Conservation (phyloP, 2,113 vertebrate genomes). For the Leptobrachium ailaonicum region DNA sequence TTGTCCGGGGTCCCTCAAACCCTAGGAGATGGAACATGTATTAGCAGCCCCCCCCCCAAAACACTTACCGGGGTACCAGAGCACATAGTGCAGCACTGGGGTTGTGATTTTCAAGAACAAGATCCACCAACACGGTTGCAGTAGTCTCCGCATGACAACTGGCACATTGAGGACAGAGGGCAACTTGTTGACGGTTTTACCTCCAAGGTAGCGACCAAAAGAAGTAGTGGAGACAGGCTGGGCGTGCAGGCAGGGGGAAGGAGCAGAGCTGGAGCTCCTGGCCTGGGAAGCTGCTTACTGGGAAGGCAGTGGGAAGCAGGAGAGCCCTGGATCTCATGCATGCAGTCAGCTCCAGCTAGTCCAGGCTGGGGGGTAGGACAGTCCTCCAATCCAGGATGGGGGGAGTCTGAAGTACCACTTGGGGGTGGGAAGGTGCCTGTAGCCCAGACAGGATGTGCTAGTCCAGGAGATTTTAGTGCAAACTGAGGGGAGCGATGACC, state of each 20-base stretch:
- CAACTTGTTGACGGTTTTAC: constrained; percentile 73
- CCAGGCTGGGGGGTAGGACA: constrained; percentile 23
- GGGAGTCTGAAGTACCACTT: neutral
- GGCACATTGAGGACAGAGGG: constrained; percentile 76
- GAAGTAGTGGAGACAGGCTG: constrained; percentile 18
- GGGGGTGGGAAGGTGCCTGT: neutral
- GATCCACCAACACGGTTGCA: constrained; percentile 92
- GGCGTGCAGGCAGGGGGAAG: neutral
- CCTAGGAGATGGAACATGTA: too few species aligned
- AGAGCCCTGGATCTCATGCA: constrained; percentile 61
- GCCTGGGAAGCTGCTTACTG: constrained; percentile 55
- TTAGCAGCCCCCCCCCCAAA: neutral
- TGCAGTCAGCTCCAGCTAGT: constrained; percentile 54
- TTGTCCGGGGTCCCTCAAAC: too few species aligned
- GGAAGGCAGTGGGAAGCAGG: constrained; percentile 56
- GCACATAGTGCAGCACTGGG: constrained; percentile 80
- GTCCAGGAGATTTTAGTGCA: neutral
- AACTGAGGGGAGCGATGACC: neutral
- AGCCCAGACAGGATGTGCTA: neutral
- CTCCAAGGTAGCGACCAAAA: constrained; percentile 51
- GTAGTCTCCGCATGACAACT: constrained; percentile 91
- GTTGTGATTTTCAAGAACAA: constrained; percentile 79
- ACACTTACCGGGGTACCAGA: constrained; percentile 89
- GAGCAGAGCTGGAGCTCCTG: constrained; percentile 48
- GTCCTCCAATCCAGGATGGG: constrained; percentile 48